phyloP scores from a whole-genome alignment of 2,113 vertebrate species.

The Rhadina sibilatrix region DNA sequence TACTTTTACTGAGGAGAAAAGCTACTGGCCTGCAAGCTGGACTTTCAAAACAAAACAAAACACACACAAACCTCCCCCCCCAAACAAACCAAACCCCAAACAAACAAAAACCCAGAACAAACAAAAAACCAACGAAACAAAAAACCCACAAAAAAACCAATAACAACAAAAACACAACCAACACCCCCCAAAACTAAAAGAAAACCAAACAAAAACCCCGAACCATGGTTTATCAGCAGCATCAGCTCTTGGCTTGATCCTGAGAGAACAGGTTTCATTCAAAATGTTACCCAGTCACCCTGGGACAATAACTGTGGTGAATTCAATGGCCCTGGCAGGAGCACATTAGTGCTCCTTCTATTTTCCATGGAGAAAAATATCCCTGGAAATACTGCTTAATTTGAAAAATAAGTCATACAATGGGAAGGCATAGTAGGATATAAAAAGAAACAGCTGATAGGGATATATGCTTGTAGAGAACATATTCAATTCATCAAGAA shows the following conservation, averaged over 20 bases:
- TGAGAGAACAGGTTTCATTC: fast-evolving
- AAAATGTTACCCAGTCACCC: neutral
- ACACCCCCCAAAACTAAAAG: no score
- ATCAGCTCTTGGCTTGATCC: neutral
- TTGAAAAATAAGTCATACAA: neutral
- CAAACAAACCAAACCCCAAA: neutral
- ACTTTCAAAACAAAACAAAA: neutral
- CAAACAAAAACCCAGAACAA: no score
- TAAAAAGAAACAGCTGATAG: neutral
- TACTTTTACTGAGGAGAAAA: neutral
- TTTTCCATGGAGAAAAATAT: neutral
- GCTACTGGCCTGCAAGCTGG: neutral
- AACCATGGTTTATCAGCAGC: neutral
- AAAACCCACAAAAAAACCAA: neutral
- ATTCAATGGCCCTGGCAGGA: neutral
- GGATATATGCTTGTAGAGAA: neutral
- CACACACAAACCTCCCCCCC: no score
- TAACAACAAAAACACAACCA: neutral
- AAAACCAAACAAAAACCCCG: neutral
- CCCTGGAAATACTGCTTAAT: neutral
- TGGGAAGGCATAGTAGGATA: neutral
- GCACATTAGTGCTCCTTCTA: neutral
- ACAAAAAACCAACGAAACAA: neutral
- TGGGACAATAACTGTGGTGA: fast-evolving
- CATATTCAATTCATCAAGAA: neutral